These are phyloP conservation scores for Porphyrio hochstetteri DNA, from an alignment of 2,113 vertebrate genomes.

Conservation along the genomic window DNA sequence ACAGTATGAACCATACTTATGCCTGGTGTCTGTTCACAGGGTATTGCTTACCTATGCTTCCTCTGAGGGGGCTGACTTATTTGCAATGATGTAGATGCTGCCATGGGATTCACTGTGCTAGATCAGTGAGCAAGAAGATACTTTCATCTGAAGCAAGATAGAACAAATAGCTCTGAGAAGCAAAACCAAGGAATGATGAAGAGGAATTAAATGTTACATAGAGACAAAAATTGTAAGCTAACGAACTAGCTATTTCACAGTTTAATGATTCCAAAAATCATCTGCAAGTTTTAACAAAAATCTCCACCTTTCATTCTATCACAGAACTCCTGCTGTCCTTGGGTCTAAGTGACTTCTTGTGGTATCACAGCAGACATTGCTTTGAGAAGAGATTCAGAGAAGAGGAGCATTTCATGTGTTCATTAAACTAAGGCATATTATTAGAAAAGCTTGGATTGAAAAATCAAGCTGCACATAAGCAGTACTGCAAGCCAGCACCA, in stretches of 20 bases:
- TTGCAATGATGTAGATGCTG: neutral
- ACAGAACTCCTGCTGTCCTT: neutral
- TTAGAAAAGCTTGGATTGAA: neutral
- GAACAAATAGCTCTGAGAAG: neutral
- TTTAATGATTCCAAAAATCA: neutral
- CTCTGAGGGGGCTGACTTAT: neutral
- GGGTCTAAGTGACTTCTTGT: neutral
- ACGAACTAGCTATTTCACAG: constrained; percentile 4
- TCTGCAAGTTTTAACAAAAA: constrained; percentile 12
- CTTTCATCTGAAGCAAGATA: neutral
- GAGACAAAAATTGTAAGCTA: neutral
- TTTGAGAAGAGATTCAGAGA: neutral
- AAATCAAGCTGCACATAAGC: neutral
- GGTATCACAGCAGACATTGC: neutral
- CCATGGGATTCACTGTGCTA: neutral
- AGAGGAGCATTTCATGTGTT: neutral
- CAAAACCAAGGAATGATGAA: neutral
- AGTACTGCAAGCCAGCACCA: neutral
- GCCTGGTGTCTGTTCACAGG: neutral
- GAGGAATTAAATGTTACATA: neutral
- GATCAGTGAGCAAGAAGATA: neutral
- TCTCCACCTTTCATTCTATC: neutral
- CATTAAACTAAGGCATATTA: neutral
- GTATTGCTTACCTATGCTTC: neutral
- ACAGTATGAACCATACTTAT: neutral